phyloP scores from a whole-genome alignment of 1,140 invertebrate species.

The Anthonomus grandis region DNA sequence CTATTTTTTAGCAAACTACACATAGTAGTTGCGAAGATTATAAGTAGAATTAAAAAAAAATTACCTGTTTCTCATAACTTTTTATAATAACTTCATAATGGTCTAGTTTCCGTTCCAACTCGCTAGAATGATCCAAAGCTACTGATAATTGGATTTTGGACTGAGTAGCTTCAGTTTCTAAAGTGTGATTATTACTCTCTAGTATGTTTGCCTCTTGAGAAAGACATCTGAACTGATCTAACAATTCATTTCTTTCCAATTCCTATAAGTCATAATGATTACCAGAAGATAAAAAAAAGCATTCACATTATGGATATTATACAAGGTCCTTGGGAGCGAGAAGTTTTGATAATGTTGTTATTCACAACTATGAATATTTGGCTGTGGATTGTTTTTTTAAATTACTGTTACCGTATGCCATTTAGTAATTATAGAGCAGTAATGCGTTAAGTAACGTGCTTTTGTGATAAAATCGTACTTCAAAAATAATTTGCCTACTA shows the following conservation, averaged over 20 bases:
- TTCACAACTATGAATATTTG: too few species aligned
- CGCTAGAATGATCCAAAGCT: constrained; percentile 52
- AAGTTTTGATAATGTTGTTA: too few species aligned
- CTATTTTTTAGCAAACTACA: too few species aligned
- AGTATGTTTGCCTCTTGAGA: constrained; percentile 67
- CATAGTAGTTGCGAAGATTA: too few species aligned
- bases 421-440: too few species aligned
- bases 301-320: too few species aligned
- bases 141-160: constrained; percentile 54
- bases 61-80: constrained; percentile 54
- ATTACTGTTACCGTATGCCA: too few species aligned
- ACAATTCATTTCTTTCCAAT: constrained; percentile 66
- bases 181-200: constrained; percentile 68
- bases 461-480: too few species aligned
- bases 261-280: constrained; percentile 56
- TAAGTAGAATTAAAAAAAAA: constrained; percentile 6
- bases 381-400: too few species aligned
- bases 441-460: too few species aligned
- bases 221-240: constrained; percentile 68
- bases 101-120: constrained; percentile 53
- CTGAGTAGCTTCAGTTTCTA: constrained; percentile 66
- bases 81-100: constrained; percentile 53
- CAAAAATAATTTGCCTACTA: too few species aligned
- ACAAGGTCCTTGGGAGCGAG: too few species aligned
- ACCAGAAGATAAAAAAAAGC: not conserved